Evolutionary conservation across 2,888 invertebrate species (phyloP).

Genomic region (Camponotus fellah): DNA sequence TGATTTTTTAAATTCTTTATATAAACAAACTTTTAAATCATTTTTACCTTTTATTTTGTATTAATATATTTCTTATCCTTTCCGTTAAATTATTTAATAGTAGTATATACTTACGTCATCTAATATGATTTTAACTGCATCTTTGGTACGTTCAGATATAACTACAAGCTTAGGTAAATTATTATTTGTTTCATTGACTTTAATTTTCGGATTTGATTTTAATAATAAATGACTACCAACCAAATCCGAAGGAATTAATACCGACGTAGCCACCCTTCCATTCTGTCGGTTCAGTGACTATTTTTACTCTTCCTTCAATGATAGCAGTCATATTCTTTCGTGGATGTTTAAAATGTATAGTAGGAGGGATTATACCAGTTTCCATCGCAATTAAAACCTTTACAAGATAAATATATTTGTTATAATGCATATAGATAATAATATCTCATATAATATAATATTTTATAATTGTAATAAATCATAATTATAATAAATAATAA

Average conservation of each 20-base stretch:
- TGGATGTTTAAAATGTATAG: conserved; percentile 87
- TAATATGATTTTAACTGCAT: conserved; percentile 89
- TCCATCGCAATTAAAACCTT: conserved; percentile 66
- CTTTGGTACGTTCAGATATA: conserved; percentile 92
- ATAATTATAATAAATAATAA: background rate
- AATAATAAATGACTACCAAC: conserved; percentile 58
- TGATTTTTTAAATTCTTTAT: background rate
- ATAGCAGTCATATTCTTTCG: conserved; percentile 58
- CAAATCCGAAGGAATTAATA: conserved; percentile 58
- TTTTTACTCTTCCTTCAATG: conserved; percentile 61
- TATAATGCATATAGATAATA: background rate
- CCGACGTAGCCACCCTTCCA: conserved; percentile 80
- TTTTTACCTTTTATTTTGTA: no score
- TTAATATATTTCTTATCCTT: no score
- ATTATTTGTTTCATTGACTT: conserved; percentile 87
- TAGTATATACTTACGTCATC: conserved; percentile 87
- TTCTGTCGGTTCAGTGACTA: conserved; percentile 57
- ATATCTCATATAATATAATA: no score
- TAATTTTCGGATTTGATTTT: conserved; percentile 59
- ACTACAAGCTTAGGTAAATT: conserved; percentile 90
- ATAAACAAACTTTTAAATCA: no score
- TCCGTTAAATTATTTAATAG: background rate
- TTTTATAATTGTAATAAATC: background rate
- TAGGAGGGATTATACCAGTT: conserved; percentile 86
- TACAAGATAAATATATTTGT: background rate